phyloP scores from a whole-genome alignment of 2,113 vertebrate genomes.

The Trogon surrucura region DNA sequence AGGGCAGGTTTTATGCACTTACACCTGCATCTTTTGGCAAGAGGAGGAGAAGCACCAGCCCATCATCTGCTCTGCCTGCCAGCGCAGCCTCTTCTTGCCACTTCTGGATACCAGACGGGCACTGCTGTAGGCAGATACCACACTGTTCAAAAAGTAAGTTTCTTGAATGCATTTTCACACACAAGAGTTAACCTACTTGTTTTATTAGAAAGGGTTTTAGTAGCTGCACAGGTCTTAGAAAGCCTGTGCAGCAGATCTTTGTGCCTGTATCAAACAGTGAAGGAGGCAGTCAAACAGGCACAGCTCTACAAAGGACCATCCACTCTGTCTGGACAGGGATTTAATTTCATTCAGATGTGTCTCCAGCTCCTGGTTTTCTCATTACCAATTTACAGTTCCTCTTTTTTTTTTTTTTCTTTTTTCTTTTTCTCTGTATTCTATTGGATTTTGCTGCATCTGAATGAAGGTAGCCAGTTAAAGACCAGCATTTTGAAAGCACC shows the following conservation, averaged over 20 bases:
- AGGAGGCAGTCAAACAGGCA: background rate
- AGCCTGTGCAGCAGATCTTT: background rate
- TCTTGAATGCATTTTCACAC: background rate
- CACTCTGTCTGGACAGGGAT: background rate
- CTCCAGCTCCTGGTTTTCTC: background rate
- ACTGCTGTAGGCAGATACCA: background rate
- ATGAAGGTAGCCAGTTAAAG: background rate
- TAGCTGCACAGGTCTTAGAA: background rate
- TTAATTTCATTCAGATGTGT: background rate
- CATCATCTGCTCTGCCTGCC: fast-evolving
- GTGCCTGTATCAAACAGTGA: background rate
- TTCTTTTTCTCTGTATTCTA: background rate
- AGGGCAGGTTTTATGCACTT: background rate
- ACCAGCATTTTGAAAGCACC: background rate
- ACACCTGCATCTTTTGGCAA: background rate
- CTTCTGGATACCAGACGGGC: background rate
- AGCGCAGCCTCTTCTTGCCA: fast-evolving
- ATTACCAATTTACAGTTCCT: background rate
- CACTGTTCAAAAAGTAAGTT: background rate
- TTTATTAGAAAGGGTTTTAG: background rate
- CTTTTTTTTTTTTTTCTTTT: background rate
- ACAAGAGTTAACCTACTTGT: background rate
- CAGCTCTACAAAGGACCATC: background rate
- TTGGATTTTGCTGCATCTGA: background rate
- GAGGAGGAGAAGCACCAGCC: background rate